Evolutionary conservation across 1,140 invertebrate genomes (phyloP), one percentile per base, ranked within the genome.

Genomic region (Apocrypta bakeri): DNA sequence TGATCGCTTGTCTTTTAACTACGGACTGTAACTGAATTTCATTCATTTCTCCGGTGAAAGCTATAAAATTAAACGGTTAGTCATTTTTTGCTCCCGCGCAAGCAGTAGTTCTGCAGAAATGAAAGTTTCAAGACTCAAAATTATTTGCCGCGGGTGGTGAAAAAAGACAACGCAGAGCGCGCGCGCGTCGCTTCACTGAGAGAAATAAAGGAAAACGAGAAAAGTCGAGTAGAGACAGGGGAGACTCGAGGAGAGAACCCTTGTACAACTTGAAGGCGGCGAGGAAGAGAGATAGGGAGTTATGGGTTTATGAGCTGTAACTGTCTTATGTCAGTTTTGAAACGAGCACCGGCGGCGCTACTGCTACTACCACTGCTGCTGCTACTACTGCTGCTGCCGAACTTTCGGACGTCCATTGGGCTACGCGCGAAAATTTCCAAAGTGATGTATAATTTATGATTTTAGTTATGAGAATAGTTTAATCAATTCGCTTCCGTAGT

Each of bases 251-350:
- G 25, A 40, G 25, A 71, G 24, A 48, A 29, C 25, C 48, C 40
- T 79, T 37, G 66, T 78, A 61, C 12, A 66, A 78, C 75, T 78
- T 24, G 24, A 21, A 76, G 74, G 24, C 31, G n/a, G 42, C n/a
- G 56, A 37, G 12, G 75, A 27, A 31, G 63, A 40, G 42, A 61
- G 75, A 69, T 69, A 56, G 66, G n/a, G 66, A 69, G 77, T 79
- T 79, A 48, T 56, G 77, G 66, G 33, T 79, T 79, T 79, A 79
- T 56, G 77, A 79, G 77, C 77, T 79, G 77, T 79, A 79, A 79
- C 77, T 79, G 77, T 79, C 77, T 79, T 79, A 79, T 69, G 77
- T 79, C 77, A 79, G 77, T 79, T 79, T 48, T 48, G 66, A 69
- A 69, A 69, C 77, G 64, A 69, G 77, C 61, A 33, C 63, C 21